Percentiles rank a stretch among this genome's conserved stretches.
These are phyloP conservation scores for Hippocampus comes DNA, from an alignment of 2,113 vertebrate genomes.

Conservation along the genomic window DNA sequence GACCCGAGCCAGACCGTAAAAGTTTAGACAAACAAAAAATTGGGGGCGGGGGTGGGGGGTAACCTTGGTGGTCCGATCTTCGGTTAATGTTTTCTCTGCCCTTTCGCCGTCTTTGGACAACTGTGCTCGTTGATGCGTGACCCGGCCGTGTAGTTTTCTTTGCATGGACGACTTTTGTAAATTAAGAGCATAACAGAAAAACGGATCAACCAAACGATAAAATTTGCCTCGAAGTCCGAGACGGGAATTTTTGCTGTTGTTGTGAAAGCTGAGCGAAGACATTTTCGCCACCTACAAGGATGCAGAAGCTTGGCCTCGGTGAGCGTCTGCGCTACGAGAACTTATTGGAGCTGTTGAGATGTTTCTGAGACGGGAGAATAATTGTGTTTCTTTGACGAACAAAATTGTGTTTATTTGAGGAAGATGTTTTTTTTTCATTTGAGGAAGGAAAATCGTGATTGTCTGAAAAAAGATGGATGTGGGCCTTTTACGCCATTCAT, in stretches of 20 bases:
- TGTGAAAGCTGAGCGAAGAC: not conserved
- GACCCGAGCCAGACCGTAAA: slow-evolving; percentile 68
- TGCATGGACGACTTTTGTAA: not conserved
- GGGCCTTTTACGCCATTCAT: no score
- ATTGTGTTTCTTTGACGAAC: not conserved
- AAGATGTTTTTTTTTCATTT: not conserved
- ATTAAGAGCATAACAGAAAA: not conserved
- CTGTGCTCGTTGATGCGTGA: slow-evolving; percentile 35
- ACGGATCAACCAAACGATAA: not conserved
- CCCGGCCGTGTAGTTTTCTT: slow-evolving; percentile 8
- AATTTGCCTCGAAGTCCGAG: not conserved
- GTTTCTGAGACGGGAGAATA: not conserved
- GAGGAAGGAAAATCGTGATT: not conserved
- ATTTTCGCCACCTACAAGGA: not conserved
- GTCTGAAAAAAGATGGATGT: no score
- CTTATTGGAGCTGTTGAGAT: not conserved
- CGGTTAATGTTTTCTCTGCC: slow-evolving; percentile 57
- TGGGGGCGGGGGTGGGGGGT: slow-evolving; percentile 10
- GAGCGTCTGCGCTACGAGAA: no score
- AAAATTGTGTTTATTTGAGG: not conserved
- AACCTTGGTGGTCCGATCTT: slow-evolving; percentile 59
- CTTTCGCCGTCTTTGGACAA: slow-evolving; percentile 47
- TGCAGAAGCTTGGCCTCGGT: not conserved
- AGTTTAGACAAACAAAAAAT: slow-evolving; percentile 76
- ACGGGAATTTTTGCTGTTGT: not conserved